Base-by-base conservation (phyloP, 2,113 vertebrate genomes). In the Pandion haliaetus region DNA sequence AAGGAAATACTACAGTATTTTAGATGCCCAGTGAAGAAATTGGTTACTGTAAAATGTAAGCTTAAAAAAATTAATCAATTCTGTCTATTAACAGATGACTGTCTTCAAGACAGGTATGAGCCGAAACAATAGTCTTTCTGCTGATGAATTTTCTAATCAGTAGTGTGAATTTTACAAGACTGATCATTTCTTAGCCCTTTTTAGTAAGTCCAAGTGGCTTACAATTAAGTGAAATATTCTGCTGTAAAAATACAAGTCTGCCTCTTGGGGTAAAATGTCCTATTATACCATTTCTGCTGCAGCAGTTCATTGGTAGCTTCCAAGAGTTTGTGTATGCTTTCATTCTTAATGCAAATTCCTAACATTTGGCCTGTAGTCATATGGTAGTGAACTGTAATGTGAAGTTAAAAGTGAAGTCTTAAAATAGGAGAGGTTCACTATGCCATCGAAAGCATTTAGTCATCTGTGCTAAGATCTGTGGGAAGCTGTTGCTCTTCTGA, bases 401-500 rank as follows among this genome's bases (percentile, higher is more conserved):
- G 36, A 40, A 92, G 65, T 81, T 91, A 62, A 52, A 95, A 94
- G 61, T 59, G 52, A 78, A 69, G 54, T 2, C 94, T 96, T 97
- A 93, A 95, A 97, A 96, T 92, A 97, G 54, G 21, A 72, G 91
- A 85, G 57, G 81, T 84, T 97, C 77, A 42, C 57, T 91, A 12
- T 88, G 83, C 88, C 54, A 76, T 67, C 20, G 7, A 86, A 95
- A 96, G 91, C 88, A 38, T 95, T 93, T 79, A 96, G 92, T 95
- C 86, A 59, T 84, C 80, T 81, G 42, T 86, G 90, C 40, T 61
- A 69, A 73, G 71, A 95, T 95, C 90, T 50, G 79, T 93, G 92
- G 87, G 88, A 95, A 92, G 87, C 78, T 94, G 63, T 66, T 93
- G 85, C 90, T 84, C 89, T 86, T 96, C 84, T 84, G 69, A 94